These are phyloP conservation scores for Enoplosus armatus DNA, from an alignment of 2,797 vertebrate species.

Conservation along the genomic window DNA sequence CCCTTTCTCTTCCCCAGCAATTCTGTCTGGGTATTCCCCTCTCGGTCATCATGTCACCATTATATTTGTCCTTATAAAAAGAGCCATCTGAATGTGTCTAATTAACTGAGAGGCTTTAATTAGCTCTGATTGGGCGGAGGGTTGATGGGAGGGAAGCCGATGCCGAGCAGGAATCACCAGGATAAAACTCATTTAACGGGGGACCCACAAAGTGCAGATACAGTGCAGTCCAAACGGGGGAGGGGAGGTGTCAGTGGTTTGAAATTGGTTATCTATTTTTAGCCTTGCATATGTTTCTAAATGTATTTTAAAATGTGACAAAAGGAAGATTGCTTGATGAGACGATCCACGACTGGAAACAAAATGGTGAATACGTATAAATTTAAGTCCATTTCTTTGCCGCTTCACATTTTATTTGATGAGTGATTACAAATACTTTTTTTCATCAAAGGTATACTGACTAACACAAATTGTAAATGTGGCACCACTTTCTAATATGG, in stretches of 20 bases:
- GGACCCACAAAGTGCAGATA: conserved; percentile 32
- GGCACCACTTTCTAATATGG: not conserved
- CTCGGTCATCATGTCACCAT: conserved; percentile 32
- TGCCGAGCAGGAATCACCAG: conserved; percentile 38
- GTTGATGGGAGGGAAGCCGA: conserved; percentile 37
- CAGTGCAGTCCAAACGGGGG: not conserved
- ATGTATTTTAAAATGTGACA: conserved; percentile 6
- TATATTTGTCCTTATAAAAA: conserved; percentile 50
- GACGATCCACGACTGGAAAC: not conserved
- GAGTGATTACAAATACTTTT: not conserved
- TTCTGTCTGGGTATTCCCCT: conserved; percentile 22
- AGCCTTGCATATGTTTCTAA: conserved; percentile 5
- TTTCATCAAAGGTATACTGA: not conserved
- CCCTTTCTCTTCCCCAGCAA: not conserved
- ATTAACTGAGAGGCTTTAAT: conserved; percentile 74
- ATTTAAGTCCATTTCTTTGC: not conserved
- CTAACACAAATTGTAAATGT: not conserved
- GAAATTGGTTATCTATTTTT: conserved; percentile 53
- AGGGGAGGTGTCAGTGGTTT: not conserved
- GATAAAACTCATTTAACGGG: conserved; percentile 49
- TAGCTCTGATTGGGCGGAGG: conserved; percentile 28
- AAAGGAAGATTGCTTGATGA: not conserved
- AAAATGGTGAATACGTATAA: not conserved
- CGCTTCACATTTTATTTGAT: not conserved
- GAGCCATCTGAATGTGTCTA: conserved; percentile 61